These are phyloP conservation scores for Catalaphyllia jardinei DNA, from an alignment of 64 coral and sea anemone species.

Conservation along the genomic window DNA sequence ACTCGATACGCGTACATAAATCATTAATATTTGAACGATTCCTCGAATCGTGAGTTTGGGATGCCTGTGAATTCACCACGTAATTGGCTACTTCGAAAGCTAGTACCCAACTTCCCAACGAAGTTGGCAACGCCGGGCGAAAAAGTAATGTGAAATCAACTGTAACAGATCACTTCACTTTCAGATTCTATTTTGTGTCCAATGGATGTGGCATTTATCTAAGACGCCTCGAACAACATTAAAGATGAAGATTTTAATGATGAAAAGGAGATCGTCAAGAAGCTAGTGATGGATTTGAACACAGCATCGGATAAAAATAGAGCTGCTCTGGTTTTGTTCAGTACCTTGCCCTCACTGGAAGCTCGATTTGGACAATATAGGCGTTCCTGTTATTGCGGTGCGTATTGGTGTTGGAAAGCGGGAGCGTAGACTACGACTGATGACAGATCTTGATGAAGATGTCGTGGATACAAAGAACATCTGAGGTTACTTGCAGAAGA, in stretches of 20 bases:
- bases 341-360: slow-evolving; percentile 22
- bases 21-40: too few species aligned
- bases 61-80: too few species aligned
- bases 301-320: slow-evolving; percentile 4
- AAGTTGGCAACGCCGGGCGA: too few species aligned
- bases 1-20: too few species aligned
- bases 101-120: too few species aligned
- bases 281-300: background rate
- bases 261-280: slow-evolving; percentile 18
- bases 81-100: too few species aligned
- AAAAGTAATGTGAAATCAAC: too few species aligned
- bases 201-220: slow-evolving; percentile 32
- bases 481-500: background rate
- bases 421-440: background rate
- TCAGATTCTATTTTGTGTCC: background rate
- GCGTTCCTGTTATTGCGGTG: slow-evolving; percentile 53
- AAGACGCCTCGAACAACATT: slow-evolving; percentile 47
- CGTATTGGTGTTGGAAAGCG: slow-evolving; percentile 26
- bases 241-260: slow-evolving; percentile 2
- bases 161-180: background rate
- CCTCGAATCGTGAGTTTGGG: too few species aligned
- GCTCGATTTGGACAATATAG: slow-evolving; percentile 62
- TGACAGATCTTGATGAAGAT: slow-evolving; percentile 12
- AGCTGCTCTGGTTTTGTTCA: slow-evolving; percentile 32
- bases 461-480: slow-evolving; percentile 8